phyloP scores from a whole-genome alignment of 1,140 invertebrate genomes.

The Drosophila rufa region DNA sequence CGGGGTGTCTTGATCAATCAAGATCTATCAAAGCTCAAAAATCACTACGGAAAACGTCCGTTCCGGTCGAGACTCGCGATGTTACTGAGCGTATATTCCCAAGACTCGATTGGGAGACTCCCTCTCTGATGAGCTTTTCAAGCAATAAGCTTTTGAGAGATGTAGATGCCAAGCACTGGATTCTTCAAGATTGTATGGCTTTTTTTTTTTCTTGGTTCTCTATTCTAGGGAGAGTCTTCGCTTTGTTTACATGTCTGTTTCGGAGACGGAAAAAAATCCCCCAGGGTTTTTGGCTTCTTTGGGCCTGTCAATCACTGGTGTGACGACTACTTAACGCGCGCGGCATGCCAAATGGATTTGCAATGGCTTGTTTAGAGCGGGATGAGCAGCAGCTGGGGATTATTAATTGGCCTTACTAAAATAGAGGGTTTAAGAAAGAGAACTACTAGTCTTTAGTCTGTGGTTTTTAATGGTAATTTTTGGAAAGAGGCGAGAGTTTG shows the following conservation, averaged over 20 bases:
- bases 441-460: conserved; percentile 28
- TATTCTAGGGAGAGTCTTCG: conserved; percentile 8
- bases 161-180: not conserved
- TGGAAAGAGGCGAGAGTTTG: not conserved
- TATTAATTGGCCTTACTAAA: conserved; percentile 30
- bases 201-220: not conserved
- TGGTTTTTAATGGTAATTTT: conserved; percentile 16
- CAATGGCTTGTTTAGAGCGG: conserved; percentile 1
- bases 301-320: conserved; percentile 53
- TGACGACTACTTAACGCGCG: not conserved
- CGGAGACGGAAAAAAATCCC: conserved; percentile 38
- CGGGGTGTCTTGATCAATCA: not conserved
- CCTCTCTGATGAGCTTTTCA: conserved; percentile 19
- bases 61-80: conserved; percentile 27
- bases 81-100: conserved; percentile 34
- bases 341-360: conserved; percentile 27
- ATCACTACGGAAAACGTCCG: conserved; percentile 30
- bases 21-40: not conserved
- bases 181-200: conserved; percentile 2
- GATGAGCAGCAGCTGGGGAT: conserved; percentile 13
- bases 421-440: no score
- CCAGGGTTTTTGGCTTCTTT: conserved; percentile 6
- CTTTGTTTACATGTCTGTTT: conserved; percentile 51
- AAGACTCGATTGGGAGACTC: not conserved
- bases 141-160: conserved; percentile 13